phyloP scores from a whole-genome alignment of 92 coral and sea anemone genomes.

The Chrysogorgia sp. region DNA sequence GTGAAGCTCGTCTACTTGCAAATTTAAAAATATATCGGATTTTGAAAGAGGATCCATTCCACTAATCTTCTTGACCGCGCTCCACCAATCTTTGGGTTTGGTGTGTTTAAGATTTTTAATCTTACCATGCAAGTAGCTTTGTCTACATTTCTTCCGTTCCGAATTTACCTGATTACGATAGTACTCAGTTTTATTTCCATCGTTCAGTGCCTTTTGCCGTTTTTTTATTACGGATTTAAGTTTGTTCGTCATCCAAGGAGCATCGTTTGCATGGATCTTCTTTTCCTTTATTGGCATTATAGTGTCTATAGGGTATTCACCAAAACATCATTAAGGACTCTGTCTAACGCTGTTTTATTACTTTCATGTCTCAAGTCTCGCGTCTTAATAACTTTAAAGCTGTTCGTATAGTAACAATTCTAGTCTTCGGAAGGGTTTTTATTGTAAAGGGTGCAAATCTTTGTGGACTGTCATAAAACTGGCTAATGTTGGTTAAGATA shows the following conservation, averaged over 20 bases:
- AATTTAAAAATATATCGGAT: neutral
- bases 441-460: constrained; percentile 38
- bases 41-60: constrained; percentile 3
- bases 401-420: neutral
- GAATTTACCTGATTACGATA: constrained; percentile 27
- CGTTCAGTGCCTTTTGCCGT: constrained; percentile 22
- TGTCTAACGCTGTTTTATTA: neutral
- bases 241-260: constrained; percentile 32
- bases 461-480: constrained; percentile 23
- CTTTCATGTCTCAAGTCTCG: constrained; percentile 20
- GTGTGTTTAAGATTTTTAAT: constrained; percentile 16
- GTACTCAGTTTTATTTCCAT: constrained; percentile 5
- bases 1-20: constrained; percentile 12
- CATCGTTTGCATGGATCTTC: constrained; percentile 20
- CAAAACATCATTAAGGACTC: too few relatives aligned
- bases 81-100: constrained; percentile 27
- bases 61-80: constrained; percentile 25
- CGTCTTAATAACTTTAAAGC: neutral
- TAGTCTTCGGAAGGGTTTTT: neutral
- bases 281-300: constrained; percentile 11
- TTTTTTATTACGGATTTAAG: constrained; percentile 11
- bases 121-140: neutral
- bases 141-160: constrained; percentile 26
- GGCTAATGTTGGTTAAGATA: constrained; percentile 33
- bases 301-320: neutral